phyloP scores from a whole-genome alignment of 2,113 vertebrate species.

The Delphinapterus leucas region DNA sequence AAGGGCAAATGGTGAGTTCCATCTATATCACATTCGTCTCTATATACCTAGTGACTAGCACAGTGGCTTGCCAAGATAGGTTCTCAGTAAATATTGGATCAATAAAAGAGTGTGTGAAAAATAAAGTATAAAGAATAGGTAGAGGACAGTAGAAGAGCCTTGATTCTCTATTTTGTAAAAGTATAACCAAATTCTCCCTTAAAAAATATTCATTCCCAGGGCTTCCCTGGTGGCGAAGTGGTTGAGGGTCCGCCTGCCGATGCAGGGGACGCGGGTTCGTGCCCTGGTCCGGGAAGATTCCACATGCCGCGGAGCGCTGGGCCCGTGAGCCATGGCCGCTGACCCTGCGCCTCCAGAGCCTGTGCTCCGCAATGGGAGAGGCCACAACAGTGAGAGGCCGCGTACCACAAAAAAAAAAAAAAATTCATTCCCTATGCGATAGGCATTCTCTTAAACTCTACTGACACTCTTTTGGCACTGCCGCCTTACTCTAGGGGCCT shows the following conservation, averaged over 20 bases:
- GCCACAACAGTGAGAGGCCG: too few relatives aligned
- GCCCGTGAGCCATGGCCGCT: too few relatives aligned
- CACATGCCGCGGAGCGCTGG: too few relatives aligned
- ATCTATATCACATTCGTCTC: background rate
- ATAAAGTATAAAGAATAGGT: background rate
- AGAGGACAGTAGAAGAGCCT: background rate
- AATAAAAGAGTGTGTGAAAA: background rate
- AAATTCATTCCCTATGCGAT: background rate
- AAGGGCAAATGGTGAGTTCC: background rate
- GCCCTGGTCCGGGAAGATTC: too few relatives aligned
- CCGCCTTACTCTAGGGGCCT: background rate
- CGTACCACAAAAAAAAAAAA: too few relatives aligned
- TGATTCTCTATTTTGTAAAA: background rate
- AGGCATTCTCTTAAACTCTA: background rate
- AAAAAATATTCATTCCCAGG: background rate
- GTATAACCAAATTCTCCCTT: background rate
- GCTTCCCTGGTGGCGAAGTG: too few relatives aligned
- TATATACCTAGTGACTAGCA: background rate
- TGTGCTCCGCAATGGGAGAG: too few relatives aligned
- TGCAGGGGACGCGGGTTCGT: too few relatives aligned
- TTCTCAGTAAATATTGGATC: background rate
- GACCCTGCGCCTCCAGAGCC: too few relatives aligned
- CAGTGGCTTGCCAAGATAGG: background rate
- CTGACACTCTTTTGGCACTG: background rate
- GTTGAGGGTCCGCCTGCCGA: too few relatives aligned